Evolutionary conservation across 2,797 vertebrate species (phyloP).

Genomic region (Acrocephalus scirpaceus): DNA sequence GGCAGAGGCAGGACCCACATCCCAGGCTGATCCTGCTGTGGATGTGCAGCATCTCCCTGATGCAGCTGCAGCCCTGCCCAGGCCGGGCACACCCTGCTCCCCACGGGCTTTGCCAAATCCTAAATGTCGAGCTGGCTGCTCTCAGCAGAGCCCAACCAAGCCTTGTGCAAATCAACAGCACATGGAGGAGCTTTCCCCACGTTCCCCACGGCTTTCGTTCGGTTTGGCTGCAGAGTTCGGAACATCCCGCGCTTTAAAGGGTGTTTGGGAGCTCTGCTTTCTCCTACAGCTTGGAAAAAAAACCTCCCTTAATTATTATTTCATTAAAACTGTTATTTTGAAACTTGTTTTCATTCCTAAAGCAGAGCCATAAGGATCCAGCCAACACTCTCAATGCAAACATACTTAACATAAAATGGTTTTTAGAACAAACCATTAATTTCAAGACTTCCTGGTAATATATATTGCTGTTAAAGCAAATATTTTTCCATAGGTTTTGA

Average conservation of each 20-base stretch:
- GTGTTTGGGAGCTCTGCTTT: neutral
- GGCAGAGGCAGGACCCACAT: neutral
- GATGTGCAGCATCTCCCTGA: neutral
- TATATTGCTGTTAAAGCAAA: neutral
- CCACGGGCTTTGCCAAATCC: neutral
- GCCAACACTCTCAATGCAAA: neutral
- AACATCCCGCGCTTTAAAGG: neutral
- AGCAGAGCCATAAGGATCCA: conserved; percentile 1
- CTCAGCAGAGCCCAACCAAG: conserved; percentile 13
- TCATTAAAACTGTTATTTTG: conserved; percentile 30
- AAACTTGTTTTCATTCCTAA: conserved; percentile 31
- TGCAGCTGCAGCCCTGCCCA: conserved; percentile 52
- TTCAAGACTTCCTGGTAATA: conserved; percentile 18
- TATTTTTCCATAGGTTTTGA: neutral
- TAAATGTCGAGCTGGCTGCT: neutral
- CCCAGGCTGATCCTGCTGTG: accelerated
- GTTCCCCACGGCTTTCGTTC: neutral
- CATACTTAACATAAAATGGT: neutral
- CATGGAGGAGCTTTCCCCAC: neutral
- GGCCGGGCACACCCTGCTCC: conserved; percentile 25
- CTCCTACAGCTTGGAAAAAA: neutral
- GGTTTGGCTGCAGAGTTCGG: neutral
- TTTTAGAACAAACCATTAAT: conserved; percentile 5
- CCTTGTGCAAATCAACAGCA: conserved; percentile 38
- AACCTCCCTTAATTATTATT: neutral